Percentiles rank a stretch among this genome's conserved stretches.
These are phyloP conservation scores for Mus spretus DNA, from an alignment of 2,797 vertebrate species.

Conservation along the genomic window DNA sequence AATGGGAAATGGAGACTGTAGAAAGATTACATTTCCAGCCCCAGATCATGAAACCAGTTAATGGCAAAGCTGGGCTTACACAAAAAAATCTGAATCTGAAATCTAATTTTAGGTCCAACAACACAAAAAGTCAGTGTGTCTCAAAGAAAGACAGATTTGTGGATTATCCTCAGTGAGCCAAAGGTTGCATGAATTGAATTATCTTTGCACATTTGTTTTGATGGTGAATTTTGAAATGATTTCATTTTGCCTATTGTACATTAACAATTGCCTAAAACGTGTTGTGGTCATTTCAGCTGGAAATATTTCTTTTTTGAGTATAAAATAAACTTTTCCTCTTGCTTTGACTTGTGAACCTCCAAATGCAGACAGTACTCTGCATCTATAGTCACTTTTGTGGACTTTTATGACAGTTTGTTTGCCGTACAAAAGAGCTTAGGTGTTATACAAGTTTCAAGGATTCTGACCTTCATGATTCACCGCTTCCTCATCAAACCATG, in stretches of 20 bases:
- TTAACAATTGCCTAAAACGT: constrained; percentile 8
- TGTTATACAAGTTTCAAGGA: constrained; percentile 60
- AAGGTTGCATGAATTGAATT: background rate
- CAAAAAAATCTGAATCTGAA: background rate
- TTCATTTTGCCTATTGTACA: constrained; percentile 19
- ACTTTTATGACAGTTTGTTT: background rate
- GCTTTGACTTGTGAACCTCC: background rate
- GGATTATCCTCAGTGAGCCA: background rate
- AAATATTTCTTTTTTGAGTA: background rate
- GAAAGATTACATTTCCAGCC: background rate
- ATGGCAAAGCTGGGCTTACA: background rate
- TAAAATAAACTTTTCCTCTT: background rate
- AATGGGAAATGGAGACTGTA: constrained; percentile 47
- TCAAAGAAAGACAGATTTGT: background rate
- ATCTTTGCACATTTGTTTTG: constrained; percentile 14
- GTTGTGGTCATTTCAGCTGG: background rate
- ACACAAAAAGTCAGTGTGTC: background rate
- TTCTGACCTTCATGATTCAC: constrained; percentile 33
- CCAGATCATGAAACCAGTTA: constrained; percentile 62
- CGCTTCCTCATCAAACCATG: background rate
- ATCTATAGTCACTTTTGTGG: constrained; percentile 14
- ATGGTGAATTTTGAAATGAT: constrained; percentile 51
- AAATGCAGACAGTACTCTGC: background rate
- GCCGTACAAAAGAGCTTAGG: constrained; percentile 35
- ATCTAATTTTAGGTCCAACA: background rate